These are phyloP conservation scores for Heterohyrax brucei DNA, from an alignment of 2,797 vertebrate species.

Conservation along the genomic window DNA sequence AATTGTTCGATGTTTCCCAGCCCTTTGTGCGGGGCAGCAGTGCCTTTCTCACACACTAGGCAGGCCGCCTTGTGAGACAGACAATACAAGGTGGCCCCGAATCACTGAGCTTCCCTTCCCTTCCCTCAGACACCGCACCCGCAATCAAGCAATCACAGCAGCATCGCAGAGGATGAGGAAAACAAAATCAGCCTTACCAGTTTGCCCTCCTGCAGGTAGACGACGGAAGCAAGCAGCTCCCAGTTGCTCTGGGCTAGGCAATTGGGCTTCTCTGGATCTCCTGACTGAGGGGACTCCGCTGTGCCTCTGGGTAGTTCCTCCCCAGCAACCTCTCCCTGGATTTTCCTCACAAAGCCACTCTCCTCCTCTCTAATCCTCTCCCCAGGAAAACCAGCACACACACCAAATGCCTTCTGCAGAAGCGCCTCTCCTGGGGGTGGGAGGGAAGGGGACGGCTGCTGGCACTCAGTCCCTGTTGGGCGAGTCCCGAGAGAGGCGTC, in stretches of 20 bases:
- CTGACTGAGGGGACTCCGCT: slow-evolving; percentile 87
- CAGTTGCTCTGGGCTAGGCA: slow-evolving; percentile 87
- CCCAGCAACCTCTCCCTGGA: slow-evolving; percentile 88
- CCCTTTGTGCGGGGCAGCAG: slow-evolving; percentile 81
- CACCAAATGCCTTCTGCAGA: slow-evolving; percentile 90
- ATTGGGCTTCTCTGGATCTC: slow-evolving; percentile 87
- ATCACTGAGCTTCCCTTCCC: slow-evolving; percentile 88
- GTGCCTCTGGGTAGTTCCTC: slow-evolving; percentile 88
- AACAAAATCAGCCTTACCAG: slow-evolving; percentile 90
- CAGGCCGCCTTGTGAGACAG: slow-evolving; percentile 34
- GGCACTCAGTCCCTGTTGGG: slow-evolving; percentile 78
- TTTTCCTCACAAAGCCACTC: slow-evolving; percentile 91
- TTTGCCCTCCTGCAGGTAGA: slow-evolving; percentile 88
- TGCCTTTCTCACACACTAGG: slow-evolving; percentile 76
- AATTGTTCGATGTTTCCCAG: slow-evolving; percentile 72
- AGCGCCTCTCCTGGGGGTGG: slow-evolving; percentile 85
- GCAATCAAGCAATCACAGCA: slow-evolving; percentile 85
- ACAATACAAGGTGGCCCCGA: slow-evolving; percentile 87
- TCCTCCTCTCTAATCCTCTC: slow-evolving; percentile 90
- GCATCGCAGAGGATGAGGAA: slow-evolving; percentile 84
- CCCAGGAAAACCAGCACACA: slow-evolving; percentile 85
- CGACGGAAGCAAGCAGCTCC: slow-evolving; percentile 86
- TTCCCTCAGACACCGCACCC: slow-evolving; percentile 79
- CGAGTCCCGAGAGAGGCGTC: slow-evolving; percentile 79
- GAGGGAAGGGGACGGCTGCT: slow-evolving; percentile 77